Evolutionary conservation across 2,113 vertebrate genomes (phyloP).

Genomic region (Triplophysa tibetana): DNA sequence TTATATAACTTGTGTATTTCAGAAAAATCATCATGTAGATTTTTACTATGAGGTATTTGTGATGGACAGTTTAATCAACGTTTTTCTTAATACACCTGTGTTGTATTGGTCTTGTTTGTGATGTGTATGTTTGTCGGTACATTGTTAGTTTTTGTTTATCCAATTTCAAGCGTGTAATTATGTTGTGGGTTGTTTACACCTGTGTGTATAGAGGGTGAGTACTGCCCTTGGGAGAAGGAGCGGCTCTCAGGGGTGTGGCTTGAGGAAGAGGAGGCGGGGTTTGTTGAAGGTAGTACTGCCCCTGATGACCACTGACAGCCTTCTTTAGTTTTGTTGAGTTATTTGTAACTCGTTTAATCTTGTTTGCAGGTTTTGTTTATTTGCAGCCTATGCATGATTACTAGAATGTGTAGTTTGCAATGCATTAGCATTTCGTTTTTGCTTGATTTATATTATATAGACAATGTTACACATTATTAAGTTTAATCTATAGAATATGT

Average conservation of each 20-base stretch:
- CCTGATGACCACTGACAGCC: constrained; percentile 7
- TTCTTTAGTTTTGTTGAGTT: constrained; percentile 7
- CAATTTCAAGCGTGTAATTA: constrained; percentile 24
- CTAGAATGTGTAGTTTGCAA: neutral
- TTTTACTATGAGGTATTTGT: constrained; percentile 1
- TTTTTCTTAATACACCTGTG: neutral
- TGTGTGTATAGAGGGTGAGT: constrained; percentile 81
- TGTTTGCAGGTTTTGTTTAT: constrained; percentile 7
- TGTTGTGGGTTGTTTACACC: constrained; percentile 57
- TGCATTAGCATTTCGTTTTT: neutral
- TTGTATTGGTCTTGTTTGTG: constrained; percentile 55
- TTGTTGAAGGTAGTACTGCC: constrained; percentile 77
- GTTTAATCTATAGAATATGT: too few relatives aligned
- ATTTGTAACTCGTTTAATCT: neutral
- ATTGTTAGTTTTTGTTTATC: constrained; percentile 16
- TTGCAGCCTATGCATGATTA: neutral
- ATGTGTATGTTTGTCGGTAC: constrained; percentile 48
- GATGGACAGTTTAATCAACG: neutral
- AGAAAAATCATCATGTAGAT: neutral
- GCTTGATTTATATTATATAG: neutral
- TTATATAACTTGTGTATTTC: neutral
- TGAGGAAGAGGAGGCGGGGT: constrained; percentile 81
- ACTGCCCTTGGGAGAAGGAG: constrained; percentile 85
- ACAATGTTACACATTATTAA: too few relatives aligned
- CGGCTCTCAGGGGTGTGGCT: constrained; percentile 81